phyloP scores from a whole-genome alignment of 2,797 vertebrate species.

The Gila robusta region DNA sequence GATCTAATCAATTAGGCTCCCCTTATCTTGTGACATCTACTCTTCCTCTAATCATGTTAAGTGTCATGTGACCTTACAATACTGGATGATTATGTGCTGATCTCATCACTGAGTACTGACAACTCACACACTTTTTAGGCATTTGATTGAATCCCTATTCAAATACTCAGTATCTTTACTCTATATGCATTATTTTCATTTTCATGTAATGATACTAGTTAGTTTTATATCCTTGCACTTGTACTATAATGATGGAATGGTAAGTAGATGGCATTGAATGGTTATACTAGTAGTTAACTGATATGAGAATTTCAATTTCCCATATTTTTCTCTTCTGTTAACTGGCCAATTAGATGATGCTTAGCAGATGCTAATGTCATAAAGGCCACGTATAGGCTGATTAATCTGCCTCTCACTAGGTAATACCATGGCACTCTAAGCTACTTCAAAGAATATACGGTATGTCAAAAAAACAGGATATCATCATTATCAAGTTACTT shows the following conservation, averaged over 20 bases:
- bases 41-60: slow-evolving; percentile 66
- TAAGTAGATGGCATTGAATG: not conserved
- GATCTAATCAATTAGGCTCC: slow-evolving; percentile 66
- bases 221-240: not conserved
- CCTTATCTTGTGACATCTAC: slow-evolving; percentile 72
- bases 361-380: not conserved
- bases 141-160: not conserved
- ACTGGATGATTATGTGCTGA: slow-evolving; percentile 8
- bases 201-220: not conserved
- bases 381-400: not conserved
- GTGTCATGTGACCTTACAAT: slow-evolving; percentile 69
- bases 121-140: not conserved
- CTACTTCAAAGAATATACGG: not conserved
- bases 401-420: not conserved
- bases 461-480: no score
- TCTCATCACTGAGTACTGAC: slow-evolving; percentile 7
- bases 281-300: not conserved
- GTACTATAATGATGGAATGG: not conserved
- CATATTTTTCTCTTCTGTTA: not conserved
- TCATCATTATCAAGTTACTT: not conserved
- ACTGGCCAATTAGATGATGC: not conserved
- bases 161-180: not conserved
- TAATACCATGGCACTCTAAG: not conserved
- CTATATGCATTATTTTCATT: not conserved
- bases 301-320: not conserved